Evolutionary conservation across 2,888 invertebrate species (phyloP).

Genomic region (Chrysina gloriosa): DNA sequence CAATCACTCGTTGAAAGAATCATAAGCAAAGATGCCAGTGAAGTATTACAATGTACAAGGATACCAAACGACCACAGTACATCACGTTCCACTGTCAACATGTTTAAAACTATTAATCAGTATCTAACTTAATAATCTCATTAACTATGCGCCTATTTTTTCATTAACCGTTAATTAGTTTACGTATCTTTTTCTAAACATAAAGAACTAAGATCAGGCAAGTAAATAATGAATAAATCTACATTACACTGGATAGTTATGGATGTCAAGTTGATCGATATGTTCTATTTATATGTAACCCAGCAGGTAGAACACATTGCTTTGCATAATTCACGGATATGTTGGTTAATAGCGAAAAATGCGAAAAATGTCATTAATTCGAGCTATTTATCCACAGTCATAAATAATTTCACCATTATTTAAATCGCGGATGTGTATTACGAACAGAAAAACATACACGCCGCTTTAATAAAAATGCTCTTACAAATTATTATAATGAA

Average conservation of each 20-base stretch:
- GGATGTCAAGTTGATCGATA: slow-evolving; percentile 13
- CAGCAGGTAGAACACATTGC: slow-evolving; percentile 10
- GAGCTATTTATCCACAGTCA: slow-evolving; percentile 24
- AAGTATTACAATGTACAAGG: not conserved
- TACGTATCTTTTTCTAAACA: slow-evolving; percentile 1
- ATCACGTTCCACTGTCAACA: not conserved
- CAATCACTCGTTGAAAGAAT: not conserved
- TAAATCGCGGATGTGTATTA: slow-evolving; percentile 27
- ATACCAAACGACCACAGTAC: not conserved
- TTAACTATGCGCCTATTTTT: slow-evolving; percentile 5
- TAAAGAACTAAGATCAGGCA: not conserved
- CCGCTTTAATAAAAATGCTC: slow-evolving; percentile 12
- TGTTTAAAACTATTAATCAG: slow-evolving; percentile 4
- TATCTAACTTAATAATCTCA: slow-evolving; percentile 6
- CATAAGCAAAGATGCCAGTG: too few species aligned
- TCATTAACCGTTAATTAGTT: not conserved
- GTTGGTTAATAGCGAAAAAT: slow-evolving; percentile 29
- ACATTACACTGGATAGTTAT: slow-evolving; percentile 18
- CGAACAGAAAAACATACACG: not conserved
- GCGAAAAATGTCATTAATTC: slow-evolving; percentile 40
- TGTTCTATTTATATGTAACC: slow-evolving; percentile 7
- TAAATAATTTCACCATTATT: slow-evolving; percentile 34
- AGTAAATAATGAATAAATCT: slow-evolving; percentile 27
- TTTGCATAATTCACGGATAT: slow-evolving; percentile 36
- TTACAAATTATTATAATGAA: slow-evolving; percentile 19